These are phyloP conservation scores for Macquaria ambigua DNA, from an alignment of 2,113 vertebrate species.

Conservation along the genomic window DNA sequence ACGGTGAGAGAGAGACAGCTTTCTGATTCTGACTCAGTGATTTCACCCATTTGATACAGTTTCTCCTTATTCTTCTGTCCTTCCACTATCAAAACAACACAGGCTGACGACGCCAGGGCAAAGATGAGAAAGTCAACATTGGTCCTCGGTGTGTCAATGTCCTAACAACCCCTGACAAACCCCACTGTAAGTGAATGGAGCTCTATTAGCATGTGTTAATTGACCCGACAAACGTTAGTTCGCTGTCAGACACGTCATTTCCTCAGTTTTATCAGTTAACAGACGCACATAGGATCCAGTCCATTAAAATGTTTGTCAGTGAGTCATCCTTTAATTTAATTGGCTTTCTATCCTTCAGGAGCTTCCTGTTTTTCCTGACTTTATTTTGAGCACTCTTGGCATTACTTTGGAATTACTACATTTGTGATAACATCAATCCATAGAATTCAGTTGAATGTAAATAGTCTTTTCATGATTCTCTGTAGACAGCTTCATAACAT, in stretches of 20 bases:
- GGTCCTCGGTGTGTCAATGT: background rate
- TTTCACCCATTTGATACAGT: background rate
- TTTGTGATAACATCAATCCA: too few relatives aligned
- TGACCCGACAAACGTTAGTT: constrained; percentile 43
- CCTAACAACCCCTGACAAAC: background rate
- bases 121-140: background rate
- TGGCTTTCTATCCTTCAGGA: background rate
- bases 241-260: constrained; percentile 27
- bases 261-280: constrained; percentile 17
- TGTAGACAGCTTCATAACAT: background rate
- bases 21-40: background rate
- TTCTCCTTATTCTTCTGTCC: background rate
- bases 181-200: constrained; percentile 19
- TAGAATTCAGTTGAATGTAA: background rate
- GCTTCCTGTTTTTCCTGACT: background rate
- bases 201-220: constrained; percentile 58
- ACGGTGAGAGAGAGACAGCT: background rate
- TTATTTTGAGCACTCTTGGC: too few relatives aligned
- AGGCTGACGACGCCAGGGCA: background rate
- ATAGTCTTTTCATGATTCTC: too few relatives aligned
- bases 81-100: background rate
- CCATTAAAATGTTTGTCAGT: background rate
- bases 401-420: too few relatives aligned
- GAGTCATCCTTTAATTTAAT: background rate
- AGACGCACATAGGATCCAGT: background rate